Evolutionary conservation across 2,113 vertebrate genomes (phyloP).

Genomic region (Pachyramphus minor): DNA sequence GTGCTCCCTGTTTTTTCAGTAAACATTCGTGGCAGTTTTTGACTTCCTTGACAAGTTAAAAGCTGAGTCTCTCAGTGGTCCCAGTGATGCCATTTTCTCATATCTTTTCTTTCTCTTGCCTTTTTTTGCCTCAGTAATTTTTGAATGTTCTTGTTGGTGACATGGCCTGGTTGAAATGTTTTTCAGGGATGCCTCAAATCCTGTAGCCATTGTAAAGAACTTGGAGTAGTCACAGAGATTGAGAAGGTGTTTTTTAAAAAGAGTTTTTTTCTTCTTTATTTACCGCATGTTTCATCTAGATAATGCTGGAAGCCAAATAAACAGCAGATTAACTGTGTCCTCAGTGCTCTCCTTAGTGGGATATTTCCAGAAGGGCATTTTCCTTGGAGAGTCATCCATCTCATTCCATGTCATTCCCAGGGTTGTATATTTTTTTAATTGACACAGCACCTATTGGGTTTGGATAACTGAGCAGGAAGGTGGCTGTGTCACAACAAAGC

Average conservation of each 20-base stretch:
- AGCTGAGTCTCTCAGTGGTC: constrained; percentile 21
- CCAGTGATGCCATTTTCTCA: not conserved
- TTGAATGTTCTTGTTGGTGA: not conserved
- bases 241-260: not conserved
- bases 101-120: not conserved
- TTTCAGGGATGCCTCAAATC: constrained; percentile 2
- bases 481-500: constrained; percentile 23
- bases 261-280: not conserved
- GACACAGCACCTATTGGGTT: not conserved
- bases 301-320: not conserved
- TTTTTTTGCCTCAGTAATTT: not conserved
- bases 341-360: not conserved
- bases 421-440: constrained; percentile 17
- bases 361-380: not conserved
- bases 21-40: not conserved
- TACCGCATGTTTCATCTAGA: not conserved
- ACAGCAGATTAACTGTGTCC: not conserved
- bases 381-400: not conserved
- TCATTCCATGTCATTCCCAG: not conserved
- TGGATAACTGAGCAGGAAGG: not conserved
- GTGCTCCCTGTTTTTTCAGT: constrained; percentile 28
- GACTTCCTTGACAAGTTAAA: constrained; percentile 46
- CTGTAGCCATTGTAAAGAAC: not conserved
- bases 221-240: not conserved
- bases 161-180: not conserved